Conservation (phyloP, 2,888 invertebrate species). For the Stratiomys singularior region DNA sequence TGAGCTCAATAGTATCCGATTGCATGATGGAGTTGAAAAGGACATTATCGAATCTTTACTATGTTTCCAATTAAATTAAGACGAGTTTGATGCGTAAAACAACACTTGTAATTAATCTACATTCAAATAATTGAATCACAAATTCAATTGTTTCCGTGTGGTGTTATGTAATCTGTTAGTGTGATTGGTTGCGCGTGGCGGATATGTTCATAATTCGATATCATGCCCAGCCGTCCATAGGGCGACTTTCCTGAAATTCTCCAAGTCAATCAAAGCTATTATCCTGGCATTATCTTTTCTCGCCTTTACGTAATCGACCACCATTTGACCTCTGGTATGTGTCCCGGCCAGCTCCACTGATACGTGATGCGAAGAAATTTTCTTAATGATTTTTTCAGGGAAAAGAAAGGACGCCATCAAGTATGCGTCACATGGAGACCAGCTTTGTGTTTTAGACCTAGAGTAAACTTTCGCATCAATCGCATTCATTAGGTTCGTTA, state of each 20-base stretch:
- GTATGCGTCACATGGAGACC: constrained; percentile 69
- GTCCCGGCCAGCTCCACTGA: constrained; percentile 71
- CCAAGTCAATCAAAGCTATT: constrained; percentile 65
- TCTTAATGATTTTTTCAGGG: constrained; percentile 62
- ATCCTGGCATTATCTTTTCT: constrained; percentile 61
- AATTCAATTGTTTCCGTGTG: too few species aligned
- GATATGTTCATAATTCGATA: not conserved
- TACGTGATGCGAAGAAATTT: constrained; percentile 63
- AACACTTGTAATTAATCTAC: too few species aligned
- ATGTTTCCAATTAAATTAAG: too few species aligned
- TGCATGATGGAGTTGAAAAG: too few species aligned
- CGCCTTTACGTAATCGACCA: constrained; percentile 68
- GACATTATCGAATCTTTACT: too few species aligned
- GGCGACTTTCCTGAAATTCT: constrained; percentile 66
- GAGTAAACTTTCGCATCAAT: constrained; percentile 65
- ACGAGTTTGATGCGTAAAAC: too few species aligned
- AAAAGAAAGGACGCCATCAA: constrained; percentile 66
- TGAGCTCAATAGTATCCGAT: too few species aligned
- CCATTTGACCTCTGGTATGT: constrained; percentile 73
- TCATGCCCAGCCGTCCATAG: constrained; percentile 63
- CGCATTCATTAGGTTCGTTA: constrained; percentile 67
- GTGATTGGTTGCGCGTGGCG: too few species aligned
- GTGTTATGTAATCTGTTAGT: too few species aligned
- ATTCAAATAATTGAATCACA: too few species aligned
- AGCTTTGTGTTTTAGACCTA: constrained; percentile 54